Percentiles rank a stretch among this genome's conserved stretches.
phyloP scores from a whole-genome alignment of 1,140 invertebrate genomes.

The Thereuonema tuberculata region DNA sequence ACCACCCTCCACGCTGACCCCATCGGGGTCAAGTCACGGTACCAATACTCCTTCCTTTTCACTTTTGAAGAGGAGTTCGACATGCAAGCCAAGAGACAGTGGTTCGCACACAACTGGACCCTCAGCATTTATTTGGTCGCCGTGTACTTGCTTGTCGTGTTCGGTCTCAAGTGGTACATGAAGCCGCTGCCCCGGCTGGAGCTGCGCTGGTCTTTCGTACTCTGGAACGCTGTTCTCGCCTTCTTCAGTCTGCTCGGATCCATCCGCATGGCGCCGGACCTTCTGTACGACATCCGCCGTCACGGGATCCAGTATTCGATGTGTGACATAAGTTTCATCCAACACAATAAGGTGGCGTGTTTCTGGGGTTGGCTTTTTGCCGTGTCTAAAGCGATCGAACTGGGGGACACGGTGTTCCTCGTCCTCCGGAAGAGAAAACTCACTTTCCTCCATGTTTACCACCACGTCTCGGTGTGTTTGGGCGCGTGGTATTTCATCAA shows the following conservation, averaged over 20 bases:
- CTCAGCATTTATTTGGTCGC: slow-evolving; percentile 38
- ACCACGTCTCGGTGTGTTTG: too few species aligned
- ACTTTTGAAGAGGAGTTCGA: slow-evolving; percentile 88
- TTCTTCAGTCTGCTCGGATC: background rate
- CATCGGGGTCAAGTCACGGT: too few species aligned
- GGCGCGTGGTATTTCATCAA: too few species aligned
- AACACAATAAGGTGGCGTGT: slow-evolving; percentile 30
- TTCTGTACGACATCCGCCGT: background rate
- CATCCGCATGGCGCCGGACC: background rate
- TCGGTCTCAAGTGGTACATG: background rate
- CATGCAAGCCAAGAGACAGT: slow-evolving; percentile 65
- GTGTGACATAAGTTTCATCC: background rate
- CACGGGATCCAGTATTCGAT: background rate
- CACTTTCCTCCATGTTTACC: slow-evolving; percentile 45
- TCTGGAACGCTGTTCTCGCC: background rate
- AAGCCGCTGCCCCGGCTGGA: background rate
- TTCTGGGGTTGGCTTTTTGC: slow-evolving; percentile 40
- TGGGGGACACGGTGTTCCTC: slow-evolving; percentile 44
- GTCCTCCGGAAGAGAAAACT: slow-evolving; percentile 44
- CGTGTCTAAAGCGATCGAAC: slow-evolving; percentile 38
- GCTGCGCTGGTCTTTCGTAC: background rate
- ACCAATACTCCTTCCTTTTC: slow-evolving; percentile 89
- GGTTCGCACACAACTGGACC: slow-evolving; percentile 94
- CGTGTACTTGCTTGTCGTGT: background rate
- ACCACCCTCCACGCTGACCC: too few species aligned